These are phyloP conservation scores for Pterocles gutturalis DNA, from an alignment of 2,113 vertebrate species.

Conservation along the genomic window DNA sequence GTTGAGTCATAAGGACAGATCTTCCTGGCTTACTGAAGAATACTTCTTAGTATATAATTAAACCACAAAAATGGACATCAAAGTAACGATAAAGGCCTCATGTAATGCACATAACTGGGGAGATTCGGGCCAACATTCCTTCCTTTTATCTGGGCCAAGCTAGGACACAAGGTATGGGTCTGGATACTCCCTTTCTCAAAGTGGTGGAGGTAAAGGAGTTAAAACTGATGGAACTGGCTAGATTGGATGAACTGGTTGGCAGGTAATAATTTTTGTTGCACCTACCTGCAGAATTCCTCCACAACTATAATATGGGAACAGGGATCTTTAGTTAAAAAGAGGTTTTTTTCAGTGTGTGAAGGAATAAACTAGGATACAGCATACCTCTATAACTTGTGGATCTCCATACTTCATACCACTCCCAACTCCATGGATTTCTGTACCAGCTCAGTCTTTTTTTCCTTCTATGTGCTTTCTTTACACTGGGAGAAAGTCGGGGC, in stretches of 20 bases:
- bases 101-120: background rate
- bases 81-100: constrained; percentile 41
- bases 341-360: background rate
- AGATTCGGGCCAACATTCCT: constrained; percentile 45
- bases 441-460: background rate
- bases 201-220: background rate
- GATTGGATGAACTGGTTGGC: constrained; percentile 9
- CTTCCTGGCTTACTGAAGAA: constrained; percentile 42
- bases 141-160: constrained; percentile 45
- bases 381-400: background rate
- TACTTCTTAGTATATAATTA: constrained; percentile 40
- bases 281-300: background rate
- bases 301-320: background rate
- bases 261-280: background rate
- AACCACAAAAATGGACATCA: constrained; percentile 55
- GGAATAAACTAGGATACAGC: background rate
- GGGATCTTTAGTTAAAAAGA: background rate
- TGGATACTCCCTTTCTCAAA: constrained; percentile 15
- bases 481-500: background rate
- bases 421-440: background rate
- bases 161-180: background rate
- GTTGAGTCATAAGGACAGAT: constrained; percentile 54
- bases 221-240: constrained; percentile 29
- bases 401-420: background rate
- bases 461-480: background rate